Base-by-base conservation (phyloP, 2,797 vertebrate genomes). In the Labroides dimidiatus region DNA sequence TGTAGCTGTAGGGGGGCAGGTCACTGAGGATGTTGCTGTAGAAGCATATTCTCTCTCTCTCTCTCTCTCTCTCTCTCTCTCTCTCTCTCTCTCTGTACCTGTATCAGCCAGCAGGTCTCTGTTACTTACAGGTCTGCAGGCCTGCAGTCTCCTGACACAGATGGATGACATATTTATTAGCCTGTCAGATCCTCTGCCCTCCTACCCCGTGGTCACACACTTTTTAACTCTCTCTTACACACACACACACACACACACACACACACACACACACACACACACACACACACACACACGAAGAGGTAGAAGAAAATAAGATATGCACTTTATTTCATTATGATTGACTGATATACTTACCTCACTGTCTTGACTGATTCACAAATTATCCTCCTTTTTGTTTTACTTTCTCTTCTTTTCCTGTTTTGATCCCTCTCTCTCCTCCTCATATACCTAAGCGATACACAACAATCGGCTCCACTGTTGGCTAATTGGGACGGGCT, bases 91-190 rank as follows among this genome's bases (percentile, higher is more conserved):
- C 89, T 86, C 87, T 73, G 10, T 71, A 74, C 52, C 78, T 86
- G 62, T 70, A 65, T 77, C 76, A 77, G 68, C 70, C 80, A 74
- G 55, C 80, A 77, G 67, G 52, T 75, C 69, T 79, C 45, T 91
- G 87, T 91, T 93, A 90, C 93, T 93, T 93, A 94, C 95, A 96
- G 95, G 94, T 96, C 94, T 92, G 90, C 87, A 82, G 77, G 89
- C 90, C 89, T 93, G 92, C 93, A 90, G 91, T 93, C 84, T 86
- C 89, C 94, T 95, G 95, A 96, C 95, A 95, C 93, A 94, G 95
- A 96, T 93, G 91, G 94, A 96, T 96, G 95, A 96, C 94, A 96
- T 97, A 96, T 97, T 97, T 97, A 98, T 98, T 95, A 96, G 93
- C 93, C 96, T 96, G 96, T 97, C 96, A 96, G 94, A 92, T 84